Percentiles rank a stretch among this genome's conserved stretches.
phyloP scores from a whole-genome alignment of 2,113 vertebrate species.

The Azemiops feae region DNA sequence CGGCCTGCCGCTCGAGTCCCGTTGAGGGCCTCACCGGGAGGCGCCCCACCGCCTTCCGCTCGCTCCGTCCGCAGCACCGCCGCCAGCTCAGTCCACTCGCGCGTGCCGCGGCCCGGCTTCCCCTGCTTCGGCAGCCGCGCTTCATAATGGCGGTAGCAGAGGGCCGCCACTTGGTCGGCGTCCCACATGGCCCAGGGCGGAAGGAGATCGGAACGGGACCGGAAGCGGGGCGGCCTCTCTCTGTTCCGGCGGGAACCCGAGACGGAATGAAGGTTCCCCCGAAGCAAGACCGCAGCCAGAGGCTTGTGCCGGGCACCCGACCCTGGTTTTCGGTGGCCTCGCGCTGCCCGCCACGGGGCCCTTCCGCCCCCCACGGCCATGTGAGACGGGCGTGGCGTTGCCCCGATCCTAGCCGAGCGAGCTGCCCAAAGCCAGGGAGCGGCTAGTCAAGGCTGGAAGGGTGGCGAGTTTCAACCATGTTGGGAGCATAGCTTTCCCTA shows the following conservation, averaged over 20 bases:
- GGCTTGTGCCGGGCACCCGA: no score
- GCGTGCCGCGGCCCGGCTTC: constrained; percentile 75
- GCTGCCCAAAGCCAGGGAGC: not conserved
- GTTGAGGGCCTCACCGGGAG: not conserved
- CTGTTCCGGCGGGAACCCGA: no score
- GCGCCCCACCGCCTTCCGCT: not conserved
- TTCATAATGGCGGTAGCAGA: constrained; percentile 80
- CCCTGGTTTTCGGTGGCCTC: not conserved
- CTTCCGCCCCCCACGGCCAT: no score
- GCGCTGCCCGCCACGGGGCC: no score
- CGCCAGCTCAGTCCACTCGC: constrained; percentile 87
- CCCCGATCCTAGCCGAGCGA: not conserved
- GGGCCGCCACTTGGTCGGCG: constrained; percentile 78
- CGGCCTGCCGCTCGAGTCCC: not conserved
- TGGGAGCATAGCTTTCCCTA: not conserved
- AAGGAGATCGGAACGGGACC: not conserved
- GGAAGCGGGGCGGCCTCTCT: not conserved
- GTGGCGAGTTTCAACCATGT: not conserved
- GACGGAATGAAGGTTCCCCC: not conserved
- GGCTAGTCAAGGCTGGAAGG: not conserved
- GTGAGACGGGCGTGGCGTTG: not conserved
- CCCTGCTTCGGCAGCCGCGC: constrained; percentile 80
- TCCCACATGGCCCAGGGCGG: constrained; percentile 62
- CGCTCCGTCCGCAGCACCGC: constrained; percentile 75
- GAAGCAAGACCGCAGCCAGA: not conserved